A percentile compares a stretch with the other conserved stretches of the same genome.
Conservation (phyloP, 2,888 invertebrate species). For the Cristatella mucedo region DNA sequence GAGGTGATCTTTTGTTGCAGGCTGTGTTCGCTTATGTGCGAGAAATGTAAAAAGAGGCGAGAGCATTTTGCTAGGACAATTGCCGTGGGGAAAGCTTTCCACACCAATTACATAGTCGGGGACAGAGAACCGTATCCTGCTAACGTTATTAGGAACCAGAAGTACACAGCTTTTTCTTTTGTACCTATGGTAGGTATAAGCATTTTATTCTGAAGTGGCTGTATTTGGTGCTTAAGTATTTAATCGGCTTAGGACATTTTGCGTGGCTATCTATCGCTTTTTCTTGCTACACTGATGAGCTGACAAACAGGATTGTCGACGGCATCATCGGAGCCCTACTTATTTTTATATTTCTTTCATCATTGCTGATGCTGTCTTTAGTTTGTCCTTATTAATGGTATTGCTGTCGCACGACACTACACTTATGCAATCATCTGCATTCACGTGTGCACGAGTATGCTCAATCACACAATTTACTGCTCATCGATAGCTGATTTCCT, state of each 20-base stretch:
- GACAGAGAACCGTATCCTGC: constrained; percentile 64
- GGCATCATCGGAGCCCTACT: too few relatives aligned
- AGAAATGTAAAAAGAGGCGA: constrained; percentile 24
- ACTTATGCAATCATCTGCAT: too few relatives aligned
- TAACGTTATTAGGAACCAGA: constrained; percentile 92
- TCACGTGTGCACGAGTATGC: too few relatives aligned
- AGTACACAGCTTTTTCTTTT: constrained; percentile 63
- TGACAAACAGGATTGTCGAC: too few relatives aligned
- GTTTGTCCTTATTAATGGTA: not conserved
- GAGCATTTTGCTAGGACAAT: constrained; percentile 34
- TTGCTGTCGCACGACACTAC: too few relatives aligned
- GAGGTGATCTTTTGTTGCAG: constrained; percentile 46
- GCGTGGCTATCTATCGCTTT: too few relatives aligned
- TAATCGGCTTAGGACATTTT: not conserved
- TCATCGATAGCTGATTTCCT: too few relatives aligned
- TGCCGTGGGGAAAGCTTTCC: constrained; percentile 44
- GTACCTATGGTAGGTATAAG: constrained; percentile 45
- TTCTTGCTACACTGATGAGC: too few relatives aligned
- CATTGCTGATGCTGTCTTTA: too few relatives aligned
- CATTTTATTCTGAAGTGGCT: constrained; percentile 9
- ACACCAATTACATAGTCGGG: too few relatives aligned
- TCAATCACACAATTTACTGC: too few relatives aligned
- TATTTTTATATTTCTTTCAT: too few relatives aligned
- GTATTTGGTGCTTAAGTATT: not conserved
- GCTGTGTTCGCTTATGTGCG: constrained; percentile 47